phyloP scores from a whole-genome alignment of 92 coral and sea anemone genomes.

The Paragorgia papillata region DNA sequence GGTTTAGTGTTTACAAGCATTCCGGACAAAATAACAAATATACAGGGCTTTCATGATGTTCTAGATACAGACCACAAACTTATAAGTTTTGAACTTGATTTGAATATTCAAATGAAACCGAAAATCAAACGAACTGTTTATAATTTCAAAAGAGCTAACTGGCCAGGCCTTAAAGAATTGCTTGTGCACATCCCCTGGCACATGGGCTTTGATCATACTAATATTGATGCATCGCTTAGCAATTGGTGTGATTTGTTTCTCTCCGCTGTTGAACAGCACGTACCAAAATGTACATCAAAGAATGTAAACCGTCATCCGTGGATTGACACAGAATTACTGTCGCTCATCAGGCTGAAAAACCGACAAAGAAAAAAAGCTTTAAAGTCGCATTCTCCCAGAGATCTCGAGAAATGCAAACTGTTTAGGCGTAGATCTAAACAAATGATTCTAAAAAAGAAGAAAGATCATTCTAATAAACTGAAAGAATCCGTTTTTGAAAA shows the following conservation, averaged over 20 bases:
- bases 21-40: conserved; percentile 30
- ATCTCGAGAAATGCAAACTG: conserved; percentile 1
- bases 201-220: conserved; percentile 47
- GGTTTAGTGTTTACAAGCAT: conserved; percentile 24
- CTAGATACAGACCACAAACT: conserved; percentile 39
- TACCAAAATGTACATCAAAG: conserved; percentile 50
- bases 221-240: conserved; percentile 57
- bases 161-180: conserved; percentile 58
- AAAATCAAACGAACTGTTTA: conserved; percentile 47
- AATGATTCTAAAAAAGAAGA: conserved; percentile 47
- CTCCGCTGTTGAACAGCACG: conserved; percentile 61
- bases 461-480: conserved; percentile 38
- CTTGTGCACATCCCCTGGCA: conserved; percentile 67
- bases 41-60: conserved; percentile 32
- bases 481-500: conserved; percentile 37
- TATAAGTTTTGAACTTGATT: conserved; percentile 23
- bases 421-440: conserved; percentile 42
- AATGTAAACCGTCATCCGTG: conserved; percentile 57
- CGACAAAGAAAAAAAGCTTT: conserved; percentile 38
- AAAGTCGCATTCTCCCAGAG: not conserved
- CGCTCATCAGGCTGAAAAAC: conserved; percentile 49
- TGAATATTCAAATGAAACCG: conserved; percentile 25
- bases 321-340: conserved; percentile 60
- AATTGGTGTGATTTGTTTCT: conserved; percentile 66
- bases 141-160: conserved; percentile 62